Percentiles rank a stretch among this genome's conserved stretches.
Evolutionary conservation across 1,140 invertebrate genomes (phyloP).

Genomic region (Macrosteles quadrilineatus): DNA sequence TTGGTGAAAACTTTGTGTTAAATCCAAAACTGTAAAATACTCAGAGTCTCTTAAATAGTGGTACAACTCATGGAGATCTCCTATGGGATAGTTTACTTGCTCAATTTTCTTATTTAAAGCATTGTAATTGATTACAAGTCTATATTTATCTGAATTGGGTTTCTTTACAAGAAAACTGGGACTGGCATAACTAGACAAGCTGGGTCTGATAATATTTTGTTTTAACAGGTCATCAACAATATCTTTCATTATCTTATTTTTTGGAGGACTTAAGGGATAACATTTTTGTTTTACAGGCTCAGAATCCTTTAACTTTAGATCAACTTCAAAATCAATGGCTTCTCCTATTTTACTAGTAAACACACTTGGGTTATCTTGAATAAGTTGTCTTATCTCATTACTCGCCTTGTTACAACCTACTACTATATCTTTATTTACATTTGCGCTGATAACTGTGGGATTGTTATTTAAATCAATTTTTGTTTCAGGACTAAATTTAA

Average conservation of each 20-base stretch:
- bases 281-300: background rate
- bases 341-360: slow-evolving; percentile 5
- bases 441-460: too few species aligned
- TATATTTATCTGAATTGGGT: background rate
- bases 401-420: background rate
- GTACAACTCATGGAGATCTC: background rate
- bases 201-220: background rate
- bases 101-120: background rate
- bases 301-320: background rate
- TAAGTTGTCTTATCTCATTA: background rate
- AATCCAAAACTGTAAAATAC: background rate
- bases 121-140: background rate
- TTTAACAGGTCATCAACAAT: background rate
- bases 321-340: background rate
- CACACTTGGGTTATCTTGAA: background rate
- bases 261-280: background rate
- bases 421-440: background rate
- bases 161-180: background rate
- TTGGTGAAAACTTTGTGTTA: background rate
- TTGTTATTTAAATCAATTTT: background rate
- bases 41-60: background rate
- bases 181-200: background rate
- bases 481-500: background rate
- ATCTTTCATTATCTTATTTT: background rate
- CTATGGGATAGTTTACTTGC: background rate